Evolutionary conservation across 2,797 vertebrate species (phyloP).

Genomic region (Sparidentex hasta): DNA sequence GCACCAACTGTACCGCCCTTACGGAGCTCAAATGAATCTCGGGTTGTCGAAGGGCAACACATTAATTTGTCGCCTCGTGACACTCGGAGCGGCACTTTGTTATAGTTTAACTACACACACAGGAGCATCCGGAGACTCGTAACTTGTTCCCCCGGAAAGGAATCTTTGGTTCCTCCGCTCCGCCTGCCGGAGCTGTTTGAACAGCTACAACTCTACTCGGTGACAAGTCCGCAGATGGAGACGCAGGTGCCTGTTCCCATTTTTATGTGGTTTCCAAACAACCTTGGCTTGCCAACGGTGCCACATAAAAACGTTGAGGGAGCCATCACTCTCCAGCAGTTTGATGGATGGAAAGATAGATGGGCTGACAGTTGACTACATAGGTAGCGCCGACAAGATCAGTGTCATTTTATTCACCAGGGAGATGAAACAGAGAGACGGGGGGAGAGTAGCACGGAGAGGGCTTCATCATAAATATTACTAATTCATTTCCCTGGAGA

Average conservation of each 20-base stretch:
- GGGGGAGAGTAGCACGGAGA: constrained; percentile 47
- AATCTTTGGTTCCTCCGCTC: constrained; percentile 18
- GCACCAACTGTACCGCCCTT: constrained; percentile 23
- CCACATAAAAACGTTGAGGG: constrained; percentile 72
- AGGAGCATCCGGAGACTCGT: constrained; percentile 43
- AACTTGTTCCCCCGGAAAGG: constrained; percentile 44
- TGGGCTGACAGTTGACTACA: constrained; percentile 81
- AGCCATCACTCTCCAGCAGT: constrained; percentile 68
- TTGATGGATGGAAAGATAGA: constrained; percentile 83
- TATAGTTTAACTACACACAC: constrained; percentile 34
- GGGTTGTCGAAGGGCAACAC: constrained; percentile 56
- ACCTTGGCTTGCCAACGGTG: constrained; percentile 71
- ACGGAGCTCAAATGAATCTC: constrained; percentile 22
- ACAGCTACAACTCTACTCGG: constrained; percentile 54
- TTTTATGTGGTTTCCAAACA: constrained; percentile 81
- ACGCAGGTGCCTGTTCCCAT: constrained; percentile 63
- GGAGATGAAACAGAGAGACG: constrained; percentile 75
- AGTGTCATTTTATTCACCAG: constrained; percentile 81
- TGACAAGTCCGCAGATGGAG: constrained; percentile 68
- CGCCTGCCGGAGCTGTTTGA: constrained; percentile 42
- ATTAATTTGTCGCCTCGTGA: constrained; percentile 51
- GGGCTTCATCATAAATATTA: constrained; percentile 84
- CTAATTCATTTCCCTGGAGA: constrained; percentile 82
- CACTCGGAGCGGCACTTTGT: constrained; percentile 43
- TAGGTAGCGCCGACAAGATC: constrained; percentile 80